Evolutionary conservation across 2,797 vertebrate species (phyloP).

Genomic region (Eleutherodactylus coqui): DNA sequence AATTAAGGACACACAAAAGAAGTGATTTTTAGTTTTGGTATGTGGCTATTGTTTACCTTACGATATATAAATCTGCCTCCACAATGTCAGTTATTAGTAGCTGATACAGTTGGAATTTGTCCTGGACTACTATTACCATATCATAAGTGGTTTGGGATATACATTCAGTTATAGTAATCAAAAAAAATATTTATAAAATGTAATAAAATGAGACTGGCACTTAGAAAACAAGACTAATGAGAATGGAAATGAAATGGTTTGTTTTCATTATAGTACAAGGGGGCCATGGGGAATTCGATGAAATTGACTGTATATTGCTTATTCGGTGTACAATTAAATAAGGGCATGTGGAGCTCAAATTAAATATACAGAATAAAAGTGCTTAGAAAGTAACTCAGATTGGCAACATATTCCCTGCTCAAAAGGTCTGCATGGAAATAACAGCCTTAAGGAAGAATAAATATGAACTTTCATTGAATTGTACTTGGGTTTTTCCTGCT

Average conservation of each 20-base stretch:
- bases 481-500: not conserved
- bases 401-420: not conserved
- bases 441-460: not conserved
- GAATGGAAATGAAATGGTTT: constrained; percentile 45
- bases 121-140: constrained; percentile 1
- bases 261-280: constrained; percentile 41
- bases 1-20: not conserved
- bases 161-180: not conserved
- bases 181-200: constrained; percentile 24
- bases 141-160: constrained; percentile 7
- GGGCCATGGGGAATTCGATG: constrained; percentile 31
- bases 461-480: not conserved
- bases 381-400: constrained; percentile 11
- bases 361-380: constrained; percentile 19
- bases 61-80: constrained; percentile 16
- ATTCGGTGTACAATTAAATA: constrained; percentile 32
- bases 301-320: constrained; percentile 22
- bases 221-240: constrained; percentile 31
- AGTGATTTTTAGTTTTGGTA: not conserved
- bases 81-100: constrained; percentile 17
- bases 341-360: not conserved
- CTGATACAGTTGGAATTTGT: not conserved
- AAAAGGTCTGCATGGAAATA: not conserved
- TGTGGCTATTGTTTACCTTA: not conserved
- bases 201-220: constrained; percentile 26